Conservation (phyloP, 2,113 vertebrate genomes). For the Dasyornis broadbenti region DNA sequence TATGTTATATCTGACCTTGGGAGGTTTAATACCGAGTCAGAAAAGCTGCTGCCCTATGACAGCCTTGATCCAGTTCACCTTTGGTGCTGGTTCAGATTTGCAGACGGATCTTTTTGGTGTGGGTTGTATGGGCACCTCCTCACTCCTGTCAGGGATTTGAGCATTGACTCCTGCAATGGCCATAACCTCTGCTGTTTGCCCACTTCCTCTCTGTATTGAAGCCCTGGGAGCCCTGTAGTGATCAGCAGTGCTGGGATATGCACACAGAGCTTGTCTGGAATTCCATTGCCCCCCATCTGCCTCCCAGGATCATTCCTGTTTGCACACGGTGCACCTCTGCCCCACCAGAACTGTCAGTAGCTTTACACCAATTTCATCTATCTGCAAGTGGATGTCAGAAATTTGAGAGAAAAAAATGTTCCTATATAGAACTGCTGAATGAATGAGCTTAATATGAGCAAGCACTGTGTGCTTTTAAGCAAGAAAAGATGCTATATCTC, state of each 20-base stretch:
- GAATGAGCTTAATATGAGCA: not conserved
- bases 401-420: not conserved
- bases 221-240: not conserved
- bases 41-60: not conserved
- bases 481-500: not conserved
- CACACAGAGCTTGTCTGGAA: not conserved
- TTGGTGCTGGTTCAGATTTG: not conserved
- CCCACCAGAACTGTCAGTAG: not conserved
- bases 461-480: not conserved
- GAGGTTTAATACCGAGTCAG: not conserved
- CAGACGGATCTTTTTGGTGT: not conserved
- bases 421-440: not conserved
- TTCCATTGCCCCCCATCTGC: not conserved
- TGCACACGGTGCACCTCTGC: not conserved
- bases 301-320: not conserved
- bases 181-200: not conserved
- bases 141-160: not conserved
- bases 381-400: not conserved
- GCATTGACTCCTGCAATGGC: not conserved
- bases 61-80: not conserved
- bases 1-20: not conserved
- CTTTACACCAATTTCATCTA: not conserved
- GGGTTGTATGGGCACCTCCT: not conserved
- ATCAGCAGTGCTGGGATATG: not conserved
- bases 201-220: accelerated